phyloP scores from a whole-genome alignment of 2,888 invertebrate genomes.

The Yponomeuta evonymella region DNA sequence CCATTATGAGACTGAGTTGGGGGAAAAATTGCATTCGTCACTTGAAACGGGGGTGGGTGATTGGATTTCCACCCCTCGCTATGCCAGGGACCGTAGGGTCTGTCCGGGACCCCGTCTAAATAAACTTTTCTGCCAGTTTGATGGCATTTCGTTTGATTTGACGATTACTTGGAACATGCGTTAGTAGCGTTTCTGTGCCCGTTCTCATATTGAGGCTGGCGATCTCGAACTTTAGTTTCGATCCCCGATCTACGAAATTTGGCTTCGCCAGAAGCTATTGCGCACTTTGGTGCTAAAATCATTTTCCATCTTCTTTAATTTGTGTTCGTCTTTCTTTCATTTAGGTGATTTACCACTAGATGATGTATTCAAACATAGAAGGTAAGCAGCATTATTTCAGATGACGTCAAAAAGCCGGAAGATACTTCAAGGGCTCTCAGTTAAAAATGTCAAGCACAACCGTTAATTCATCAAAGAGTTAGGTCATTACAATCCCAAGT shows the following conservation, averaged over 20 bases:
- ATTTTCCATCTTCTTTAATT: too few relatives aligned
- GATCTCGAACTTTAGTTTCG: too few relatives aligned
- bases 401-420: background rate
- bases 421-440: background rate
- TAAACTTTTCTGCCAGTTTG: constrained; percentile 5
- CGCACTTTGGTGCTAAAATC: too few relatives aligned
- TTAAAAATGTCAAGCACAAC: background rate
- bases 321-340: too few relatives aligned
- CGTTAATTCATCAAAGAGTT: background rate
- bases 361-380: too few relatives aligned
- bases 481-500: background rate
- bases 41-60: constrained; percentile 30
- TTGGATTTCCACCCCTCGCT: constrained; percentile 36
- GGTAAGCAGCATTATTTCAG: too few relatives aligned
- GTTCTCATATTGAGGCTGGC: too few relatives aligned
- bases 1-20: background rate
- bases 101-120: background rate
- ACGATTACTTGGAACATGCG: background rate
- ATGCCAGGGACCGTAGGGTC: background rate
- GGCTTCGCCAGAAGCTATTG: too few relatives aligned
- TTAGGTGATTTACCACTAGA: too few relatives aligned
- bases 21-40: constrained; percentile 1
- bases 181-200: background rate
- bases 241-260: too few relatives aligned
- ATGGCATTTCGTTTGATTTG: background rate